Base-by-base conservation (phyloP, 2,113 vertebrate genomes). In the Malaclemys terrapin region DNA sequence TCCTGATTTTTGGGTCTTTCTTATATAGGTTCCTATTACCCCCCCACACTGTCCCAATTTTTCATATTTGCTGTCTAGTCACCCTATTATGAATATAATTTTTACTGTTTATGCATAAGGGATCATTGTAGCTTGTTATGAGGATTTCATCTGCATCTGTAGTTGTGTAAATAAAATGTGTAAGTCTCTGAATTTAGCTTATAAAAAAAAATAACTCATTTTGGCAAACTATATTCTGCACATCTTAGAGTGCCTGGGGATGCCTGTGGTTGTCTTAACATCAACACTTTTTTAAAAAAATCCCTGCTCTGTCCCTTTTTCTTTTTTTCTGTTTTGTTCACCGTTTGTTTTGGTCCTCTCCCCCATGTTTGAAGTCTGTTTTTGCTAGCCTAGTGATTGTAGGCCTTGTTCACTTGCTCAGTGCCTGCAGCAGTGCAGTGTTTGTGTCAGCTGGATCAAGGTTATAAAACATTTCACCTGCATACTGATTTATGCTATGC, bases 381-480 rank as follows among this genome's bases (percentile, higher is more conserved):
- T 54, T 83, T 65, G 9, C 16, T 57, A 87, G 42, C 42, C 50
- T 93, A 35, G 57, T 90, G 80, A 82, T 62, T 85, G 14, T 38
- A 85, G 31, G 27, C 17, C 10, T 82, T 90, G 62, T 89, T 96
- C 87, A 42, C 52, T 83, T 91, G 72, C 27, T 91, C 62, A 75
- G 38, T 88, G 42, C 5, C 81, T 91, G 57, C 88, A 95, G 59
- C 22, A 56, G 65, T 50, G 12, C 49, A 83, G 75, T 80, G 29
- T 80, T 93, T 91, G 17, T 57, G 80, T n/a, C 72, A 49, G 80
- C 85, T 94, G 84, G 45, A 93, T 90, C 35, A 89, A 93, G 89
- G 82, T 20, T 83, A 92, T 95, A 92, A 88, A 89, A 89, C 59
- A 84, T 87, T 93, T 84, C 25, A 57, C 89, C 49, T 89, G 80